These are phyloP conservation scores for Protomyctophum bolini DNA, from an alignment of 2,113 vertebrate genomes.

Conservation along the genomic window DNA sequence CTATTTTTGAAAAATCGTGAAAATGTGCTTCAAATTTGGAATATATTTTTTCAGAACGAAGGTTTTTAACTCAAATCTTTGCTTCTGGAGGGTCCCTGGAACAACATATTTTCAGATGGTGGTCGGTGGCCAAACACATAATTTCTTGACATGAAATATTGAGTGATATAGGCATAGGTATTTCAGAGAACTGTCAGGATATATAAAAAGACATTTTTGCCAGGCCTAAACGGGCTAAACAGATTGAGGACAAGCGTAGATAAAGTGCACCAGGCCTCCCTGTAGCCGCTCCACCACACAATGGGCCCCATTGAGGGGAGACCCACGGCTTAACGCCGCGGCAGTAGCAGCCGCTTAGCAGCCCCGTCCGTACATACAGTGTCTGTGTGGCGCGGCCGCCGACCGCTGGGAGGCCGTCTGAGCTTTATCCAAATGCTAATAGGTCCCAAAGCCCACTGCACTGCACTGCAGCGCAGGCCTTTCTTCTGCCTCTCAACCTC, in stretches of 20 bases:
- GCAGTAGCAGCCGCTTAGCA: slow-evolving; percentile 55
- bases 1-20: too few species aligned
- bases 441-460: slow-evolving; percentile 72
- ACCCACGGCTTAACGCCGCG: slow-evolving; percentile 52
- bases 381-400: slow-evolving; percentile 62
- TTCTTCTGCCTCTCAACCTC: slow-evolving; percentile 72
- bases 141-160: too few species aligned
- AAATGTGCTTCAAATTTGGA: too few species aligned
- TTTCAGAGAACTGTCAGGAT: too few species aligned
- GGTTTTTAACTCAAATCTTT: too few species aligned
- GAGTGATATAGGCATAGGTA: too few species aligned
- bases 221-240: slow-evolving; percentile 1
- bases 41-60: too few species aligned
- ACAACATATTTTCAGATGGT: too few species aligned
- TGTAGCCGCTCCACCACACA: slow-evolving; percentile 60
- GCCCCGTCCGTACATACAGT: slow-evolving; percentile 47
- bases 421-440: slow-evolving; percentile 80
- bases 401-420: slow-evolving; percentile 69
- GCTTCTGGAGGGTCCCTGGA: too few species aligned
- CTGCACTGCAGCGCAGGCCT: too few species aligned
- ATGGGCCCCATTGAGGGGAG: slow-evolving; percentile 70
- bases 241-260: slow-evolving; percentile 38
- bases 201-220: too few species aligned
- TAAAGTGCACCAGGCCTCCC: slow-evolving; percentile 62
- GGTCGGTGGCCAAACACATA: too few species aligned